A percentile compares a stretch with the other conserved stretches of the same genome.
phyloP scores from a whole-genome alignment of 1,140 invertebrate species.

The Drusus annulatus region DNA sequence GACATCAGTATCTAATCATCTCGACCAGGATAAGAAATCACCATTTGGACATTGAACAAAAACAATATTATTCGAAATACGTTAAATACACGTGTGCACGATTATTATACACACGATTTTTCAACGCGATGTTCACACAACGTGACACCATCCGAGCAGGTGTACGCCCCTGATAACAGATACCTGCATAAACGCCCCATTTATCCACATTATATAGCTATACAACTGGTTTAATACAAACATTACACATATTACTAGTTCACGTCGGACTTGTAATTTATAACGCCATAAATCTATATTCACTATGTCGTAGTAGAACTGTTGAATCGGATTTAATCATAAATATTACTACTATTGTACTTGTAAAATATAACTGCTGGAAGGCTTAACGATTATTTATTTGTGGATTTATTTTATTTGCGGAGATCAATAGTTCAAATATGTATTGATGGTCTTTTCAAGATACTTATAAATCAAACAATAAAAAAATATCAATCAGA shows the following conservation, averaged over 20 bases:
- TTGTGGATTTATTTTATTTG: no score
- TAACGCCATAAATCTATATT: conserved; percentile 10
- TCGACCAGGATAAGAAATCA: no score
- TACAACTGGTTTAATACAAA: no score
- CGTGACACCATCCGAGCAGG: background rate
- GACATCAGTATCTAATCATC: no score
- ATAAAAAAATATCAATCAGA: no score
- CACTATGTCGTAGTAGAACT: background rate
- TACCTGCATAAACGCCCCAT: conserved; percentile 28
- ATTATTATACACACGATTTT: background rate
- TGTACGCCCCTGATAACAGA: conserved; percentile 23
- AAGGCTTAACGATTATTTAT: background rate
- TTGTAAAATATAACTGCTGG: background rate
- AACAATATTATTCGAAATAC: no score
- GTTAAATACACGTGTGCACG: background rate
- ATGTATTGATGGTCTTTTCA: no score
- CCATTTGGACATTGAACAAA: no score
- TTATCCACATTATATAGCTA: background rate
- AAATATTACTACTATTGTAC: background rate
- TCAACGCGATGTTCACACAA: no score
- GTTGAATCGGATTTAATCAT: conserved; percentile 10
- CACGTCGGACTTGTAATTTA: conserved; percentile 6
- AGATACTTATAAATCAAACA: no score
- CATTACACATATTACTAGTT: conserved; percentile 2
- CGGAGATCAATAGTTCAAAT: no score